These are phyloP conservation scores for Isurus oxyrinchus DNA, from an alignment of 2,113 vertebrate species.

Conservation along the genomic window DNA sequence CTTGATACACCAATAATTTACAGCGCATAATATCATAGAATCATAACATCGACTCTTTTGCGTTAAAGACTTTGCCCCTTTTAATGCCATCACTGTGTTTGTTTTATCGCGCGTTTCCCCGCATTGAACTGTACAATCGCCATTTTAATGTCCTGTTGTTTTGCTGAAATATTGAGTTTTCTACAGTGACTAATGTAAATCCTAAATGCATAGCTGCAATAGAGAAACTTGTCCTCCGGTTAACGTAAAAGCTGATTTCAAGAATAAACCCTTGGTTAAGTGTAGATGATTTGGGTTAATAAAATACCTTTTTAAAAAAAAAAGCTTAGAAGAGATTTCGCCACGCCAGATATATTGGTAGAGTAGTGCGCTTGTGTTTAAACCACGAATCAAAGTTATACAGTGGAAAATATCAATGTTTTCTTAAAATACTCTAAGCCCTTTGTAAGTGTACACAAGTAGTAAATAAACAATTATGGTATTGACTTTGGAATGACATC, in stretches of 20 bases:
- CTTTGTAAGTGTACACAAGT: conserved; percentile 28
- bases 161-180: not conserved
- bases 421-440: conserved; percentile 5
- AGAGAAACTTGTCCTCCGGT: not conserved
- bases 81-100: not conserved
- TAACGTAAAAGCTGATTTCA: not conserved
- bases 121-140: not conserved
- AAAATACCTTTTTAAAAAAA: not conserved
- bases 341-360: not conserved
- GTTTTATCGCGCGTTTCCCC: not conserved
- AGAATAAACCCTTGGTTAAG: not conserved
- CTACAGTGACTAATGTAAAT: not conserved
- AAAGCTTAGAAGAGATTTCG: not conserved
- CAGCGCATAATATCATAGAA: not conserved
- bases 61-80: not conserved
- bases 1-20: conserved; percentile 1
- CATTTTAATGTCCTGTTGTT: not conserved
- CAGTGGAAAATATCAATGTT: not conserved
- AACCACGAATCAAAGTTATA: not conserved
- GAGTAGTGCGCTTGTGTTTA: not conserved
- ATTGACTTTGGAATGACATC: conserved; percentile 35
- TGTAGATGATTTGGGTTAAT: not conserved
- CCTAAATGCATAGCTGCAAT: not conserved
- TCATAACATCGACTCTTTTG: not conserved
- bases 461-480: conserved; percentile 25